phyloP scores from a whole-genome alignment of 2,888 invertebrate genomes.

The Heliconius sara region DNA sequence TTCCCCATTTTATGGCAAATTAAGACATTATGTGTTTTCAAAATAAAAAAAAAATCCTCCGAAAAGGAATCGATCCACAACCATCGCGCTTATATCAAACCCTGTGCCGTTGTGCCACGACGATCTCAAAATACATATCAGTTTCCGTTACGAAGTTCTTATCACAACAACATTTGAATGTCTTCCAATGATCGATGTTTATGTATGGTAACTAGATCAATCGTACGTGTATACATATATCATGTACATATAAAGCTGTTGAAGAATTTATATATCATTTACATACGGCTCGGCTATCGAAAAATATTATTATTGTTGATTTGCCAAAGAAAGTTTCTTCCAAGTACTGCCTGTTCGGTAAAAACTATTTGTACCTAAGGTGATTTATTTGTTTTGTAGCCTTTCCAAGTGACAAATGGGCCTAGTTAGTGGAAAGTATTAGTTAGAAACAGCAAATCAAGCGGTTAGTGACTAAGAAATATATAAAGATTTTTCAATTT shows the following conservation, averaged over 20 bases:
- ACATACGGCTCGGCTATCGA: conserved; percentile 1
- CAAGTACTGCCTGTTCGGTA: neutral
- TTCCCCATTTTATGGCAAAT: too few species aligned
- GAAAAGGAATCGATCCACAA: too few species aligned
- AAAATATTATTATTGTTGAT: conserved; percentile 16
- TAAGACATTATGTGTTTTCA: too few species aligned
- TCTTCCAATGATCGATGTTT: neutral
- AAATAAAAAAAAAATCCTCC: too few species aligned
- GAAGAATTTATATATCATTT: neutral
- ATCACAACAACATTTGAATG: neutral
- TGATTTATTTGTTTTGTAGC: conserved; percentile 34
- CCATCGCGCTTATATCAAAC: too few species aligned
- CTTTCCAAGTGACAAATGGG: conserved; percentile 12
- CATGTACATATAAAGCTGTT: neutral
- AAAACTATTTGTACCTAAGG: neutral
- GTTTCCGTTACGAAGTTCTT: neutral
- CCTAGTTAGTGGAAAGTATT: neutral
- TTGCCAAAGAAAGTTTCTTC: neutral
- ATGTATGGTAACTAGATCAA: neutral
- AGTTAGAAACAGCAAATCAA: neutral
- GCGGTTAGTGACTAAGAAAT: neutral
- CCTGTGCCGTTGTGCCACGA: too few species aligned
- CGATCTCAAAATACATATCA: neutral
- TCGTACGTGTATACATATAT: neutral
- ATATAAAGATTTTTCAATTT: neutral